Evolutionary conservation across 2,888 invertebrate genomes (phyloP), one percentile per base, ranked within the genome.

Genomic region (Terebella lapidaria): DNA sequence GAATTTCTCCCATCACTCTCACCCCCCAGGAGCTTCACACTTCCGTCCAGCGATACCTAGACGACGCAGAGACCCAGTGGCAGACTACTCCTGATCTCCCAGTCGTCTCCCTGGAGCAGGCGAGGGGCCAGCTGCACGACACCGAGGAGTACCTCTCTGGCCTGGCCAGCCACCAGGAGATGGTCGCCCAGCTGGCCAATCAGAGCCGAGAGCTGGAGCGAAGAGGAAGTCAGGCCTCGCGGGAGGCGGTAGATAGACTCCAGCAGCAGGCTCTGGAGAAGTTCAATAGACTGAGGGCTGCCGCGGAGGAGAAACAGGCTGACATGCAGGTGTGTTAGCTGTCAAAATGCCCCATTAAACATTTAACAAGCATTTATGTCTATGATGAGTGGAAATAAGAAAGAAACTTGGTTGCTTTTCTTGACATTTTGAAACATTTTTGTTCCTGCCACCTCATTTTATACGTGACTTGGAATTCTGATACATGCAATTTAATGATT

Each of bases 91-190:
- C 93, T 66, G 90, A 91, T 58, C 89, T 89, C 2, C 82, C 93
- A n/a, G 87, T 91, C 71, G 87, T 89, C 73, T 91, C 90, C 70
- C 86, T 92, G 59, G 90, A 92, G 80, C 90, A 91, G 78, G 85
- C 93, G 67, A 86, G 87, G 54, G 88, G 90, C 73, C 90, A 90
- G 57, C 83, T 87, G n/a, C 54, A 61, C 15, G 53, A 25, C 24
- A 25, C 54, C 15, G 18, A 49, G 15, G 24, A 49, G 24, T 22
- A 49, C 49, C 18, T 22, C 18, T 20, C 18, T 22, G 10, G 22
- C 49, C 24, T 49, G 49, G 20, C 54, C 60, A 15, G 52, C 25
- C 24, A 26, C 47, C 5, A 22, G 22, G 10, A 25, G 27, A 5
- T 27, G 27, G 5, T 53, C 53, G 15, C 27, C 28, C 27, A 28